Percentiles rank a stretch among this genome's conserved stretches.
Evolutionary conservation across 2,797 vertebrate genomes (phyloP).

Genomic region (Siniperca scherzeri): DNA sequence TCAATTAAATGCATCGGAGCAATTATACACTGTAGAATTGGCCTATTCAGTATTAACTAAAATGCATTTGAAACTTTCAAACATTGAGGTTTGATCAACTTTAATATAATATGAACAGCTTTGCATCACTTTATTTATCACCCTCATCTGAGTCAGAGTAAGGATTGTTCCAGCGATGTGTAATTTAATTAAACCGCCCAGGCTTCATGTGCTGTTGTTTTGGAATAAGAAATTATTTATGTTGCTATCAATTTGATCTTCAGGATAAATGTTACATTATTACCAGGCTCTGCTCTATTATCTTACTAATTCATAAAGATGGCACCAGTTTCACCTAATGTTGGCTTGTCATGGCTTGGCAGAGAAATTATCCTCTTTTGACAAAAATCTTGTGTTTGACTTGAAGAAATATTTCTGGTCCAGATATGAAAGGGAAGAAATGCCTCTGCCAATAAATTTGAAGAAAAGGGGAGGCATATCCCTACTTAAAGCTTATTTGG

Average conservation of each 20-base stretch:
- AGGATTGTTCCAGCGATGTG: background rate
- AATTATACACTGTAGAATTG: background rate
- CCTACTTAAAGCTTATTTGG: background rate
- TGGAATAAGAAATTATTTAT: background rate
- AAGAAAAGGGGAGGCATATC: background rate
- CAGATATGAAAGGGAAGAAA: background rate
- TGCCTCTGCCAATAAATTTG: slow-evolving; percentile 8
- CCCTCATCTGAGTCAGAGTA: background rate
- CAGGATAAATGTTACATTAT: background rate
- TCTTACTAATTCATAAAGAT: slow-evolving; percentile 16
- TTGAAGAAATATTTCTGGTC: slow-evolving; percentile 15
- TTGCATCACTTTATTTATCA: background rate
- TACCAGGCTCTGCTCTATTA: background rate
- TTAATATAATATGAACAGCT: background rate
- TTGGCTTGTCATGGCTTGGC: slow-evolving; percentile 2
- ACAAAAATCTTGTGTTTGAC: slow-evolving; percentile 2
- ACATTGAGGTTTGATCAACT: background rate
- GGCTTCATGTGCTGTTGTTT: background rate
- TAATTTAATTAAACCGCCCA: background rate
- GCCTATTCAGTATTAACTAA: slow-evolving; percentile 4
- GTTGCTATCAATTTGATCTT: background rate
- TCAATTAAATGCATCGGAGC: slow-evolving; percentile 7
- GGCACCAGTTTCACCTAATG: slow-evolving; percentile 12
- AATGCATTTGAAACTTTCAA: background rate
- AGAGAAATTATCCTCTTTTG: slow-evolving; percentile 10